phyloP scores from a whole-genome alignment of 2,888 invertebrate genomes.

The Sphaeridia pumilis region DNA sequence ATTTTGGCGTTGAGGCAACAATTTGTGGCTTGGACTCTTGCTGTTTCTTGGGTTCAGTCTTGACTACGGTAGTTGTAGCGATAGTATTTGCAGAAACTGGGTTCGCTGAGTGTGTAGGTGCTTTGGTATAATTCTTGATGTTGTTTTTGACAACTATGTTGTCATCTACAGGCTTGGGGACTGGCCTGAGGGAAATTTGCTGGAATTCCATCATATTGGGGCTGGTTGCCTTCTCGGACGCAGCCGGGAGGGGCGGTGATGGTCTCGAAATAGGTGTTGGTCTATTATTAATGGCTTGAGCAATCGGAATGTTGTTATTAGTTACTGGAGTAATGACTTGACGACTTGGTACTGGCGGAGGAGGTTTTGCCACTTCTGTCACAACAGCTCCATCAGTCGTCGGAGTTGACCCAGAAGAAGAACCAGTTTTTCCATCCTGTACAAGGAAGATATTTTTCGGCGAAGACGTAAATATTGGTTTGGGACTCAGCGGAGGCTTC shows the following conservation, averaged over 20 bases:
- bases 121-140: not conserved
- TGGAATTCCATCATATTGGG: constrained; percentile 14
- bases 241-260: too few species aligned
- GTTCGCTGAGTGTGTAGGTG: not conserved
- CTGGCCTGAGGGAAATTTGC: constrained; percentile 13
- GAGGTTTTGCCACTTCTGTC: not conserved
- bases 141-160: not conserved
- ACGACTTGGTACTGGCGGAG: not conserved
- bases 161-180: constrained; percentile 3
- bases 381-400: constrained; percentile 6
- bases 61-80: not conserved
- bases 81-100: not conserved
- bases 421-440: constrained; percentile 6
- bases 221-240: constrained; percentile 8
- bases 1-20: not conserved
- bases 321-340: not conserved
- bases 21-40: not conserved
- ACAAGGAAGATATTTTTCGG: constrained; percentile 18
- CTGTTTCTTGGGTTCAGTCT: constrained; percentile 1
- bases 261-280: too few species aligned
- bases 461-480: constrained; percentile 31
- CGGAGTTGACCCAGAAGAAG: not conserved
- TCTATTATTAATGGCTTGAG: not conserved
- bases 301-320: not conserved
- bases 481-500: constrained; percentile 34